These are phyloP conservation scores for Danio kyathit DNA, from an alignment of 2,797 vertebrate genomes.

Conservation along the genomic window DNA sequence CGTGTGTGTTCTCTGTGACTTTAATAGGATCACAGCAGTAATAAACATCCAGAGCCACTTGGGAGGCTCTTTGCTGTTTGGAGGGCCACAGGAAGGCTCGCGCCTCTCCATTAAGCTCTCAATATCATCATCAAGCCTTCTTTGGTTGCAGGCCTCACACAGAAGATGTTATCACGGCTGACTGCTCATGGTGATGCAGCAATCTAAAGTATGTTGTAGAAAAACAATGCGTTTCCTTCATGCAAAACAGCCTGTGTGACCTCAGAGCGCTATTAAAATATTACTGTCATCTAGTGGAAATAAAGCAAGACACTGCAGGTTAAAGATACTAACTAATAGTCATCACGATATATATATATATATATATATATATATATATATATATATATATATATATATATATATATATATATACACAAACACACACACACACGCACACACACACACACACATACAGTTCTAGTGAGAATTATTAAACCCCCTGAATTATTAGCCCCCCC, in stretches of 20 bases:
- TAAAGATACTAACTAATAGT: too few relatives aligned
- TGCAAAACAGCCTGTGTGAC: conserved; percentile 6
- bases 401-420: too few relatives aligned
- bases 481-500: too few relatives aligned
- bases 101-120: conserved; percentile 3
- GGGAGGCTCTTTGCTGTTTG: neutral
- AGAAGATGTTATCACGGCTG: conserved; percentile 35
- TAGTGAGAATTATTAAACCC: too few relatives aligned
- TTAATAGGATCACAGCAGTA: conserved; percentile 32
- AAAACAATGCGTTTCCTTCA: conserved; percentile 42
- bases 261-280: neutral
- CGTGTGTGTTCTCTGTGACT: conserved; percentile 7
- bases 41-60: conserved; percentile 41
- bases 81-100: conserved; percentile 19
- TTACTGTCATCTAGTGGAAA: neutral
- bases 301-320: too few relatives aligned
- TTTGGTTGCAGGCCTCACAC: conserved; percentile 24
- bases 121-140: conserved; percentile 39
- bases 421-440: too few relatives aligned
- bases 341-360: too few relatives aligned
- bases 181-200: conserved; percentile 38
- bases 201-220: conserved; percentile 51
- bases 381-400: too few relatives aligned
- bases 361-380: too few relatives aligned
- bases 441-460: too few relatives aligned